phyloP scores from a whole-genome alignment of 2,888 invertebrate species.

The Calliopum simillimum region DNA sequence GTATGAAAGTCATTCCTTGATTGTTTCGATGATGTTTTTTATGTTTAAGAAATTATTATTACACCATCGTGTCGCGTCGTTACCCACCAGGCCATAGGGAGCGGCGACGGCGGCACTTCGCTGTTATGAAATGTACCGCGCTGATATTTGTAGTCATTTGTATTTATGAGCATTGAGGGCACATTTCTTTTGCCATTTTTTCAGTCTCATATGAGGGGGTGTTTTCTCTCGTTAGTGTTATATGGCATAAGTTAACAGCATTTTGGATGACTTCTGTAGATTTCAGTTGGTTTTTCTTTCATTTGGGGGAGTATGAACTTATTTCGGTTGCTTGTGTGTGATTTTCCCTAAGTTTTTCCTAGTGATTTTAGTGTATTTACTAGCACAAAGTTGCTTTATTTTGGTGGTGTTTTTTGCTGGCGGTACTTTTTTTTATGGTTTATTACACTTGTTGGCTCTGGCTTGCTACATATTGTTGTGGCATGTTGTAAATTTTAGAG shows the following conservation, averaged over 20 bases:
- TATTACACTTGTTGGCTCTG: constrained; percentile 13
- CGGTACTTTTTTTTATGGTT: background rate
- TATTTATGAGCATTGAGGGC: constrained; percentile 15
- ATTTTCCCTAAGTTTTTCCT: background rate
- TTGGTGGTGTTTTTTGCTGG: background rate
- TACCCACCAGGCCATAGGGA: background rate
- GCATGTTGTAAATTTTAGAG: background rate
- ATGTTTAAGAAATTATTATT: constrained; percentile 24
- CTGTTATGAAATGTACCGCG: background rate
- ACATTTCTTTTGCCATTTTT: background rate
- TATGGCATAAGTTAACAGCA: too few species aligned
- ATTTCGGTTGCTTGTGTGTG: background rate
- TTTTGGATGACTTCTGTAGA: too few species aligned
- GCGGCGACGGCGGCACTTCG: too few species aligned
- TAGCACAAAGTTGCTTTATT: background rate
- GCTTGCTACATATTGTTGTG: constrained; percentile 9
- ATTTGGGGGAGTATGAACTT: background rate
- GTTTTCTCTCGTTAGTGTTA: background rate
- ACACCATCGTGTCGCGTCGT: background rate
- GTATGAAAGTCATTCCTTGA: constrained; percentile 21
- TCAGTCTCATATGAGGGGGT: constrained; percentile 8
- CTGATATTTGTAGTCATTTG: constrained; percentile 32
- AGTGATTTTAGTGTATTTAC: background rate
- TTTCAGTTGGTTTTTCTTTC: too few species aligned
- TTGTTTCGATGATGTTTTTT: constrained; percentile 21